Evolutionary conservation across 2,888 invertebrate species (phyloP).

Genomic region (Dendrolimus houi): DNA sequence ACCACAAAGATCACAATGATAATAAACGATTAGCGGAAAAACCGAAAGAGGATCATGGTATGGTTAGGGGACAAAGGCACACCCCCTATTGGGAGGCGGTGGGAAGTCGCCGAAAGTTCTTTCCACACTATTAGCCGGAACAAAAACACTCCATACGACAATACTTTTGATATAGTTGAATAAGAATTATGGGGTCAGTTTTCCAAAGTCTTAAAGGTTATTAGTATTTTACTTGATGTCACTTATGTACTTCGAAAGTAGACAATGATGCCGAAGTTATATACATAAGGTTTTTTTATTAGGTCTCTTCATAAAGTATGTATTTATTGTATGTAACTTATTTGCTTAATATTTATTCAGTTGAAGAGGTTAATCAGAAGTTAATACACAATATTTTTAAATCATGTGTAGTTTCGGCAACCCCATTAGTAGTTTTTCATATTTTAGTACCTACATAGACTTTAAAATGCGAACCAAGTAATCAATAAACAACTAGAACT

Average conservation of each 20-base stretch:
- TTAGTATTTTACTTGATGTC: too few species aligned
- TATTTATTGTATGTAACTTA: not conserved
- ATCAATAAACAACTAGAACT: too few species aligned
- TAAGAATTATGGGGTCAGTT: too few species aligned
- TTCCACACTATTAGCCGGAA: slow-evolving; percentile 25
- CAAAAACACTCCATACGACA: not conserved
- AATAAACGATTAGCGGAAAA: slow-evolving; percentile 40
- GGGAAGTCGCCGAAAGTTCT: slow-evolving; percentile 24
- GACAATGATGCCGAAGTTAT: too few species aligned
- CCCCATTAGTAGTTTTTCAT: too few species aligned
- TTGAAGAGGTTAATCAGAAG: too few species aligned
- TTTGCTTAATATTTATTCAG: not conserved
- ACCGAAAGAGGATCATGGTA: slow-evolving; percentile 23
- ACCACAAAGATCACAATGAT: slow-evolving; percentile 11
- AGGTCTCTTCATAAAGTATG: not conserved
- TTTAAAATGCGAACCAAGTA: too few species aligned
- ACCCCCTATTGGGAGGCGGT: slow-evolving; percentile 25
- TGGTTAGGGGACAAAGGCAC: slow-evolving; percentile 20
- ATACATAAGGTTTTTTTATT: not conserved
- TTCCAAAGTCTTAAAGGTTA: too few species aligned
- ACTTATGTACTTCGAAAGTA: too few species aligned
- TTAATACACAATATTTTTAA: too few species aligned
- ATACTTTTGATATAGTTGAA: not conserved
- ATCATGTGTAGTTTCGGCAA: too few species aligned
- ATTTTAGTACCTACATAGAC: too few species aligned